Conservation (phyloP, 2,113 vertebrate genomes). For the Solea senegalensis region DNA sequence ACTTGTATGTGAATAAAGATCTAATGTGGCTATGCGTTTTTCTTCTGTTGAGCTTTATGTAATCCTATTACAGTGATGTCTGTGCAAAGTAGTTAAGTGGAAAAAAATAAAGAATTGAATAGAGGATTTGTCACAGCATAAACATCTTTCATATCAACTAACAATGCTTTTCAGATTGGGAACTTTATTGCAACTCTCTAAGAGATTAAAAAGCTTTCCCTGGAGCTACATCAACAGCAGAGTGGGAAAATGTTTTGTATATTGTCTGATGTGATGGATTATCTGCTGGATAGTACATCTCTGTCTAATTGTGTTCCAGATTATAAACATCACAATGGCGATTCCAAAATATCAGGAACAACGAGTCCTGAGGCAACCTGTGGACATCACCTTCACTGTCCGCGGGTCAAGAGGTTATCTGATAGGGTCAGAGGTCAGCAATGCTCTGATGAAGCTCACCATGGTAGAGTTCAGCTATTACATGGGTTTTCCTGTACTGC, state of each 20-base stretch:
- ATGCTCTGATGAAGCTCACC: conserved; percentile 86
- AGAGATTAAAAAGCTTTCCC: conserved; percentile 4
- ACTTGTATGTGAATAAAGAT: conserved; percentile 48
- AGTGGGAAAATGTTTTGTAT: background rate
- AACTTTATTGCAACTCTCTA: conserved; percentile 6
- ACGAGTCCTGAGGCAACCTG: conserved; percentile 82
- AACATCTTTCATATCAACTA: conserved; percentile 22
- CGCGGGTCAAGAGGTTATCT: conserved; percentile 79
- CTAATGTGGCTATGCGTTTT: conserved; percentile 36
- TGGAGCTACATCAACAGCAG: background rate
- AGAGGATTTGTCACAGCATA: conserved; percentile 9
- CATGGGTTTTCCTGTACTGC: conserved; percentile 93
- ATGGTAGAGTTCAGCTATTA: conserved; percentile 98
- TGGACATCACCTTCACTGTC: conserved; percentile 88
- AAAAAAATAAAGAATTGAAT: conserved; percentile 42
- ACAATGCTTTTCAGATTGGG: background rate
- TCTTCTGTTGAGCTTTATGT: conserved; percentile 19
- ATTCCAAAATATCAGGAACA: conserved; percentile 49
- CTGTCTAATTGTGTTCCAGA: conserved; percentile 76
- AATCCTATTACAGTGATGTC: conserved; percentile 40
- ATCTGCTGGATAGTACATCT: background rate
- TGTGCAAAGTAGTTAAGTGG: conserved; percentile 22
- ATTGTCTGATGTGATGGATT: background rate
- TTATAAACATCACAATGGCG: conserved; percentile 88
- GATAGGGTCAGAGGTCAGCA: conserved; percentile 90